Evolutionary conservation across 92 coral and sea anemone species (phyloP), one percentile per base, ranked within the genome.

Genomic region (Metridium senile): DNA sequence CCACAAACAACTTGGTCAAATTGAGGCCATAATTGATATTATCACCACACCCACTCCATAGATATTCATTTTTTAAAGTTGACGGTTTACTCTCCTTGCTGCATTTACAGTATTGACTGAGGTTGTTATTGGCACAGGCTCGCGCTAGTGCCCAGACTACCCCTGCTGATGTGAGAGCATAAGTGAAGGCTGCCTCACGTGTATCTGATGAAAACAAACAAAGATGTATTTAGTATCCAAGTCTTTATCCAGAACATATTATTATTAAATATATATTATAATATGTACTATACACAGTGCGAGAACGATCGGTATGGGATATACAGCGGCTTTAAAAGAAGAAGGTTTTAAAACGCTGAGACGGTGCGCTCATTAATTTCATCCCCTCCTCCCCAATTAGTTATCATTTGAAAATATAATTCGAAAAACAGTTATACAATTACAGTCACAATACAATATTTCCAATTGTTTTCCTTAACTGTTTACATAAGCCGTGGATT

Each of bases 161-260:
- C 0, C 93, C 98, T 34, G 98, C 98, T 7, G 98, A 80, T 29
- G 96, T 64, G 21, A 93, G 76, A 11, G 97, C 96, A 70, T 93
- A 90, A 2, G 93, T 85, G 11, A 90, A 87, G 27, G 97, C 93
- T 1, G 93, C 85, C 58, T 93, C 97, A 13, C 74, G 56, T 27
- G 93, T 90, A 30, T 87, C 98, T 91, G 77, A n/a, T n/a, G n/a
- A 32, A 19, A 45, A 9, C 28, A 28, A 57, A 70, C 62, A 70
- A 70, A 8, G 35, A 39, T 47, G 23, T 26, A 16, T 32, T 47
- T 11, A 11, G 39, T 30, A 68, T 20, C 45, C 26, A 19, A 33
- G 72, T 33, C 17, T 7, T 8, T 7, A 7, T 17, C 9, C 17
- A 17, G 52, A 45, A 45, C 17, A 45, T 17, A 45, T 45, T 45